Conservation (phyloP, 1,140 invertebrate genomes). For the Lysiphlebus fabarum region DNA sequence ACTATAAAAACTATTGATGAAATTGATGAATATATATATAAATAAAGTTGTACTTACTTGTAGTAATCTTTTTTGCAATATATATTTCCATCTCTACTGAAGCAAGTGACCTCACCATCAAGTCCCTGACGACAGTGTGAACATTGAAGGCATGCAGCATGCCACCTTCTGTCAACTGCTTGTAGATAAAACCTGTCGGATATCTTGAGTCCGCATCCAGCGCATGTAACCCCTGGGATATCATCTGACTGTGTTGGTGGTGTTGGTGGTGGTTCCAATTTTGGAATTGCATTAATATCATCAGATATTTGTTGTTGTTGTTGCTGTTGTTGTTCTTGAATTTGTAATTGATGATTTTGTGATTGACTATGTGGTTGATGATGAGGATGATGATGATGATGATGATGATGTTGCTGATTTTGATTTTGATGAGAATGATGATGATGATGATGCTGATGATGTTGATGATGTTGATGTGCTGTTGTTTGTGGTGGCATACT, state of each 20-base stretch:
- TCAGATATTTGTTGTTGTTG: slow-evolving; percentile 32
- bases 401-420: slow-evolving; percentile 29
- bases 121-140: slow-evolving; percentile 85
- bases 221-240: slow-evolving; percentile 63
- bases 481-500: slow-evolving; percentile 44
- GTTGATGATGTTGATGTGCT: slow-evolving; percentile 37
- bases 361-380: slow-evolving; percentile 19
- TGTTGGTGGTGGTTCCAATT: slow-evolving; percentile 57
- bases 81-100: slow-evolving; percentile 88
- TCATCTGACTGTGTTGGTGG: slow-evolving; percentile 53
- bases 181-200: slow-evolving; percentile 88
- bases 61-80: slow-evolving; percentile 98
- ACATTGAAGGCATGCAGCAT: slow-evolving; percentile 86
- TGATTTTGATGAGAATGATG: slow-evolving; percentile 39
- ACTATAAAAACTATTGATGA: neutral
- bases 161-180: slow-evolving; percentile 91
- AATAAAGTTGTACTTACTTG: slow-evolving; percentile 67
- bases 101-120: slow-evolving; percentile 90
- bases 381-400: slow-evolving; percentile 36
- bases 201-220: slow-evolving; percentile 80
- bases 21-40: neutral
- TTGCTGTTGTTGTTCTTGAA: slow-evolving; percentile 40
- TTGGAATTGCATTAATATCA: slow-evolving; percentile 53
- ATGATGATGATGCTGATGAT: slow-evolving; percentile 40
- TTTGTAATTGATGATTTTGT: slow-evolving; percentile 32